Base-by-base conservation (phyloP, 2,888 invertebrate species). In the Drosophila paramelanica region DNA sequence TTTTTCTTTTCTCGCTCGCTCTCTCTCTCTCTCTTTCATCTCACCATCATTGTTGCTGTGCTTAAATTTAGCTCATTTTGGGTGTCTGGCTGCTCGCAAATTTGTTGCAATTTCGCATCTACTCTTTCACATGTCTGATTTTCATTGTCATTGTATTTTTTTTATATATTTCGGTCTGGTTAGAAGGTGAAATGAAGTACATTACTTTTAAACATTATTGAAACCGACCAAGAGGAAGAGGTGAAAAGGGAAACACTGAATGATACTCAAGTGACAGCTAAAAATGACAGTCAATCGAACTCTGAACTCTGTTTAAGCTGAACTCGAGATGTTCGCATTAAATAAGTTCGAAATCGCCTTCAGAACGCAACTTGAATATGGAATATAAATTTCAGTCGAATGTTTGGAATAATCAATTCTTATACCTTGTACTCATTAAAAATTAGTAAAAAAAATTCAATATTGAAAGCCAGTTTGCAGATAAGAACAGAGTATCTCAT, bases 121-220 rank as follows among this genome's bases (percentile, higher is more conserved):
- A 61, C 69, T 53, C 62, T 23, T 58, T 45, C 51, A 45, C 53
- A 59, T 46, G 43, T 46, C 60, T 68, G 60, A 47, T 53, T 66
- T 60, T 45, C 23, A 42, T 67, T 64, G 33, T 27, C 53, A 33
- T 45, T 57, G 41, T 53, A 23, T 51, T 51, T 72, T 46, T 46
- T 53, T 38, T 38, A n/a, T 33, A 14, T 42, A n/a, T 49, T 11
- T 42, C 42, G 25, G 27, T 64, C 52, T 68, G 73, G 58, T 65
- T 67, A 58, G 25, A 53, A 89, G 79, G 84, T 83, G 77, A 74
- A 85, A 81, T 69, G 61, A 60, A 64, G 47, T 56, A 58, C 71
- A 82, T 77, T 83, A 69, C 58, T 65, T 67, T 62, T 41, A 56
- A 71, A 42, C 62, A 75, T 85, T 75, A 81, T 70, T 74, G 56